Conservation (phyloP, 2,888 invertebrate genomes). For the Drosophila stalkeri region DNA sequence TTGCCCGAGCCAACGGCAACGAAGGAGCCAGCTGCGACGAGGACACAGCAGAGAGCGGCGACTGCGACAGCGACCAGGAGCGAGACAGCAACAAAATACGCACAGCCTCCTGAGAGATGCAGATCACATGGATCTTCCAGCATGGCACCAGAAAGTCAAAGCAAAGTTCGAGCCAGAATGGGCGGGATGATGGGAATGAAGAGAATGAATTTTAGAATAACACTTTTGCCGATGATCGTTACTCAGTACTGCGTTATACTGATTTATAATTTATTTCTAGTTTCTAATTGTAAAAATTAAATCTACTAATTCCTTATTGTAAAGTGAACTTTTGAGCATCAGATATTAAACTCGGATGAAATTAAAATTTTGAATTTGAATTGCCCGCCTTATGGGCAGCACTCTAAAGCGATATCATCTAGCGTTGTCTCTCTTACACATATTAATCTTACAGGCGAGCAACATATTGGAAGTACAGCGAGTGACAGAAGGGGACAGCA, state of each 20-base stretch:
- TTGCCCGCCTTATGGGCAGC: conserved; percentile 43
- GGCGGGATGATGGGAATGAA: conserved; percentile 4
- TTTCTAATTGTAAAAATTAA: conserved; percentile 58
- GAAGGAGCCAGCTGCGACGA: conserved; percentile 61
- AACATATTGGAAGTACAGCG: rapidly evolving
- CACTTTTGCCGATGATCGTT: conserved; percentile 15
- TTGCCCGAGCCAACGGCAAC: conserved; percentile 62
- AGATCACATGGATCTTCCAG: conserved; percentile 77
- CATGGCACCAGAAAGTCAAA: conserved; percentile 10
- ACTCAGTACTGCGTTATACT: conserved; percentile 44
- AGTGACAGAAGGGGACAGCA: neutral
- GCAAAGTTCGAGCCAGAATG: conserved; percentile 32
- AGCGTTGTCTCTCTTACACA: conserved; percentile 16
- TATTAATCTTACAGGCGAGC: too few relatives aligned
- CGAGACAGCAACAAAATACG: conserved; percentile 82
- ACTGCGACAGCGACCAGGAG: conserved; percentile 82
- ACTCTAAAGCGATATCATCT: neutral
- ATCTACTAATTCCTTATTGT: conserved; percentile 40
- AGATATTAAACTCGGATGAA: conserved; percentile 22
- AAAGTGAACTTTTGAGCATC: conserved; percentile 28
- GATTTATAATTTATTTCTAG: conserved; percentile 65
- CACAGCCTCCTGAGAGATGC: conserved; percentile 79
- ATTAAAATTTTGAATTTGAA: conserved; percentile 17
- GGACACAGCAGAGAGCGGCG: conserved; percentile 77
- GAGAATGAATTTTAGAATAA: conserved; percentile 4